Conservation (phyloP, 2,888 invertebrate genomes). For the Xestobium rufovillosum region DNA sequence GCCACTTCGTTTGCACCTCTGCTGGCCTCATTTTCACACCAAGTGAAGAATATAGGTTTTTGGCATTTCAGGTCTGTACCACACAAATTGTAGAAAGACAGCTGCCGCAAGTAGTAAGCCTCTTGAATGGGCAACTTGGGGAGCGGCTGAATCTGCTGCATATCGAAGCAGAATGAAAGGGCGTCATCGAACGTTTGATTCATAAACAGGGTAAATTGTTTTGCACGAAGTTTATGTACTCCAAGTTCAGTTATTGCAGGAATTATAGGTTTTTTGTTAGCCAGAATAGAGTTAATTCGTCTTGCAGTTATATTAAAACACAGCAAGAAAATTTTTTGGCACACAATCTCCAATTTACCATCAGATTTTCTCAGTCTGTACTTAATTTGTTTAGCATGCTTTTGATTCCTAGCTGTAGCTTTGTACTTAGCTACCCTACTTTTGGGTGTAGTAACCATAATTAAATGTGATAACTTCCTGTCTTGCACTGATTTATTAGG, state of each 20-base stretch:
- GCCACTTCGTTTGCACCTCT: slow-evolving; percentile 19
- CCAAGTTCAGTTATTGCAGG: slow-evolving; percentile 4
- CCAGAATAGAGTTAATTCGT: slow-evolving; percentile 13
- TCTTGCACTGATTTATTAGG: slow-evolving; percentile 9
- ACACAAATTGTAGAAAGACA: slow-evolving; percentile 20
- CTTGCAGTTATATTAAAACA: slow-evolving; percentile 14
- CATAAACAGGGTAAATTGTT: slow-evolving; percentile 14
- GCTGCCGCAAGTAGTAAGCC: slow-evolving; percentile 22
- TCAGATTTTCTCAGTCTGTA: too few species aligned
- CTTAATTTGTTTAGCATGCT: too few species aligned
- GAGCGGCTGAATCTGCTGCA: slow-evolving; percentile 16
- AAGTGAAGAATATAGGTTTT: slow-evolving; percentile 20
- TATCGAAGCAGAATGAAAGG: slow-evolving; percentile 12
- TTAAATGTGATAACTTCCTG: too few species aligned
- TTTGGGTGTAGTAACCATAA: too few species aligned
- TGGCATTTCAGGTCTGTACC: slow-evolving; percentile 14
- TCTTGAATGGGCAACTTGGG: slow-evolving; percentile 18
- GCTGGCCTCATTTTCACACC: slow-evolving; percentile 20
- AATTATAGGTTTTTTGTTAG: too few species aligned
- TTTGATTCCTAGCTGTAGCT: slow-evolving; percentile 8
- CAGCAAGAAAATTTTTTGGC: slow-evolving; percentile 12
- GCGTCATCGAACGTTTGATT: slow-evolving; percentile 8
- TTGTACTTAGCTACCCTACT: too few species aligned
- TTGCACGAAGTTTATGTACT: slow-evolving; percentile 14
- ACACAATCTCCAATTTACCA: too few species aligned